phyloP scores from a whole-genome alignment of 2,888 invertebrate species.

The Troglohyphantes excavatus region DNA sequence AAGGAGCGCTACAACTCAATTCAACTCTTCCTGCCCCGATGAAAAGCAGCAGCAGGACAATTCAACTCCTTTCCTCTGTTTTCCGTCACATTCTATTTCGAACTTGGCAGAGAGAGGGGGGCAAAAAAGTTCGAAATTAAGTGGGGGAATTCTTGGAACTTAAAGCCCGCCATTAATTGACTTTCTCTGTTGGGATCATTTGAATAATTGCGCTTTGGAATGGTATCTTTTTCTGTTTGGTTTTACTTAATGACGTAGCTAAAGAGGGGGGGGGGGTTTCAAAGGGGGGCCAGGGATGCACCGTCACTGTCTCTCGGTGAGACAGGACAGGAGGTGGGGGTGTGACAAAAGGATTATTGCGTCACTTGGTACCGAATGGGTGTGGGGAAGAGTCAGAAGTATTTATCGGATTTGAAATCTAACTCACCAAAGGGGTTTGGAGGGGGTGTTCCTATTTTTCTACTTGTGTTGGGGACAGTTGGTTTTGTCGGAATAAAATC shows the following conservation, averaged over 20 bases:
- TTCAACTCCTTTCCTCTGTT: conserved; percentile 75
- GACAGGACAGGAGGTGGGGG: conserved; percentile 65
- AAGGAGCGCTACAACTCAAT: conserved; percentile 69
- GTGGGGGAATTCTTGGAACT: conserved; percentile 50
- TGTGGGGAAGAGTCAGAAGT: conserved; percentile 8
- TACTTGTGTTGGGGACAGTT: conserved; percentile 10
- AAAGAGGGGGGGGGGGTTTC: not conserved
- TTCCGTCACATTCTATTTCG: conserved; percentile 70
- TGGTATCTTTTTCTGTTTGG: conserved; percentile 68
- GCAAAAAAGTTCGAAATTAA: conserved; percentile 28
- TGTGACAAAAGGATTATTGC: conserved; percentile 77
- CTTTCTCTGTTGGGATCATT: conserved; percentile 73
- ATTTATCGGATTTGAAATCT: conserved; percentile 58
- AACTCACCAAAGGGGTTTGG: conserved; percentile 33
- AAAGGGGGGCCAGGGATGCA: not conserved
- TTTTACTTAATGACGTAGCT: conserved; percentile 66
- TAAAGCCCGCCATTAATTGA: conserved; percentile 64
- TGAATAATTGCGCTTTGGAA: conserved; percentile 73
- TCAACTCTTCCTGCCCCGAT: conserved; percentile 60
- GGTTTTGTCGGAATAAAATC: too few species aligned
- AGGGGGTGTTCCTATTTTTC: not conserved
- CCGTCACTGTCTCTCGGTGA: conserved; percentile 70
- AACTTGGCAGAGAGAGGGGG: conserved; percentile 7
- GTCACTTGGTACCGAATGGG: conserved; percentile 56
- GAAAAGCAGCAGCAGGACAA: conserved; percentile 62